phyloP scores from a whole-genome alignment of 2,797 vertebrate species.

The Lepilemur septentrionalis region DNA sequence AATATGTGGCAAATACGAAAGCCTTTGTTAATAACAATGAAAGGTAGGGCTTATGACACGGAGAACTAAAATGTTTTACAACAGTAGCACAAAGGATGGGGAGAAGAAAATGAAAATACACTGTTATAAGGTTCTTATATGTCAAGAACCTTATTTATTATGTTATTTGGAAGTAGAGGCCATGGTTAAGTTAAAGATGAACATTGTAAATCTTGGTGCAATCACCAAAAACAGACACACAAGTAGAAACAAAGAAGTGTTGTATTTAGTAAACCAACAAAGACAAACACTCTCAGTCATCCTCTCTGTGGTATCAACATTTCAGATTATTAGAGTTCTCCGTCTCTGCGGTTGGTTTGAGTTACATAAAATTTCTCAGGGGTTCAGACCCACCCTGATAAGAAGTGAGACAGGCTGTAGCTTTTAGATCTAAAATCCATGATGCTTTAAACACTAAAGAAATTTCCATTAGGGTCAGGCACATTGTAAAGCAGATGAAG shows the following conservation, averaged over 20 bases:
- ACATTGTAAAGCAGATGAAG: not conserved
- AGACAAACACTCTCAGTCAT: not conserved
- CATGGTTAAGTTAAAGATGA: not conserved
- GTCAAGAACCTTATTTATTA: not conserved
- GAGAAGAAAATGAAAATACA: not conserved
- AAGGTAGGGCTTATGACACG: not conserved
- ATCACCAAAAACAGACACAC: not conserved
- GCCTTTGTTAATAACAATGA: not conserved
- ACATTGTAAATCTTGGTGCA: not conserved
- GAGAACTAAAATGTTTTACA: not conserved
- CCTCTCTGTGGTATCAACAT: not conserved
- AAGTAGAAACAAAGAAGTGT: not conserved
- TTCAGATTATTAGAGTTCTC: not conserved
- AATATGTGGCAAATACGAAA: not conserved
- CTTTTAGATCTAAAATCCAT: not conserved
- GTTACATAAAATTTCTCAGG: not conserved
- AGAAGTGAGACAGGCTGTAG: not conserved
- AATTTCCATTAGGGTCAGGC: not conserved
- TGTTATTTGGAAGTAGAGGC: conserved; percentile 11
- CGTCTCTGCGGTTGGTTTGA: not conserved
- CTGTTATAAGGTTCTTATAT: not conserved
- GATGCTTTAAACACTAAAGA: conserved; percentile 17
- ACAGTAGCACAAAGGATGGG: not conserved
- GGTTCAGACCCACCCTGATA: not conserved
- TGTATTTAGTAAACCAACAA: not conserved